A percentile compares a stretch with the other conserved stretches of the same genome.
Evolutionary conservation across 2,113 vertebrate species (phyloP).

Genomic region (Platanista minor): DNA sequence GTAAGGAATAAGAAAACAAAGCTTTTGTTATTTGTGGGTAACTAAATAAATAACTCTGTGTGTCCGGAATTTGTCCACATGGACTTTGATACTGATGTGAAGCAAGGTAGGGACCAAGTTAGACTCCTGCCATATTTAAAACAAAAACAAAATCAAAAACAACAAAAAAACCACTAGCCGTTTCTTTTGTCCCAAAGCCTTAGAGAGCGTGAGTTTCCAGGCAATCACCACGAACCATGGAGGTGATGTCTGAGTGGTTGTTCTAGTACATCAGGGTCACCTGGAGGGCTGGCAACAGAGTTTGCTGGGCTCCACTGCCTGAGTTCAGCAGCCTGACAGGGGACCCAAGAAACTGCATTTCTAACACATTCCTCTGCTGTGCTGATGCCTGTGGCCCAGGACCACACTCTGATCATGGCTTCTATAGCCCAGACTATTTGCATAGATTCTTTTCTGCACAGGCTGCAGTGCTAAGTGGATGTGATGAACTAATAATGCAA

Average conservation of each 20-base stretch:
- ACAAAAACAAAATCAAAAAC: neutral
- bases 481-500: conserved; percentile 50
- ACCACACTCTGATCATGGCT: neutral
- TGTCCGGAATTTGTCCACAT: neutral
- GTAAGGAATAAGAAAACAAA: neutral
- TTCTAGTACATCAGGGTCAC: neutral
- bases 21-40: neutral
- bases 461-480: conserved; percentile 51
- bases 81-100: neutral
- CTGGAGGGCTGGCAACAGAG: no score
- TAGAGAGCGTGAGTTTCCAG: conserved; percentile 59
- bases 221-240: conserved; percentile 35
- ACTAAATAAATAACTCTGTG: neutral
- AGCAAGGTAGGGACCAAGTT: neutral
- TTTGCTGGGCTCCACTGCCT: rapidly evolving
- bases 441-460: neutral
- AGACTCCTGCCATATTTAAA: neutral
- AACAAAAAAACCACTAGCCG: conserved; percentile 25
- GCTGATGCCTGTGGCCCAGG: neutral
- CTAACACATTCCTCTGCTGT: neutral
- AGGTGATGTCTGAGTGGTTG: conserved; percentile 26
- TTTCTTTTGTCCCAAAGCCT: conserved; percentile 70
- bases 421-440: neutral
- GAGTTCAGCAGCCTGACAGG: no score
- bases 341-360: neutral